Percentiles rank a stretch among this genome's conserved stretches.
Evolutionary conservation across 2,888 invertebrate genomes (phyloP).

Genomic region (Zeuzera pyrina): DNA sequence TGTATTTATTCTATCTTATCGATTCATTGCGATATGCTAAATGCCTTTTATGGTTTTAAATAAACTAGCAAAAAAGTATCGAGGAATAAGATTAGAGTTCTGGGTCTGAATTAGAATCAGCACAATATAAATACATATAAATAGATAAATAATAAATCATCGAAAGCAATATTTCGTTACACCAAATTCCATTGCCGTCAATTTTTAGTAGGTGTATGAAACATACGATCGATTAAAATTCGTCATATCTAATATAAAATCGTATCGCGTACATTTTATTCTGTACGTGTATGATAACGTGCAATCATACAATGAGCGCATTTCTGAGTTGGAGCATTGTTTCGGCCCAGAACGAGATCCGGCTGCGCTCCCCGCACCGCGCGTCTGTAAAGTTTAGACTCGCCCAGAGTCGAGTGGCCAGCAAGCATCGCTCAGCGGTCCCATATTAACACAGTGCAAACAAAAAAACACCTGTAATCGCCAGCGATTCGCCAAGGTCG

Average conservation of each 20-base stretch:
- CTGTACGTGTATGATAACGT: background rate
- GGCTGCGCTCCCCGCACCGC: slow-evolving; percentile 40
- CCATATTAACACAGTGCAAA: slow-evolving; percentile 45
- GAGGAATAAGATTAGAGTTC: too few relatives aligned
- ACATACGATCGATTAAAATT: background rate
- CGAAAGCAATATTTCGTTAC: slow-evolving; percentile 30
- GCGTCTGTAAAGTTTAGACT: slow-evolving; percentile 25
- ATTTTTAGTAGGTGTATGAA: background rate
- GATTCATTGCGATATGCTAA: too few relatives aligned
- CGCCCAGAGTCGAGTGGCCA: slow-evolving; percentile 29
- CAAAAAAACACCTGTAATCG: slow-evolving; percentile 71
- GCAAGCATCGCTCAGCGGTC: slow-evolving; percentile 43
- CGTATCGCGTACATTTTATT: background rate
- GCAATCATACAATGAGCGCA: background rate
- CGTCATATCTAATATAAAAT: background rate
- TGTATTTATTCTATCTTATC: too few relatives aligned
- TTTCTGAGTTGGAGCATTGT: slow-evolving; percentile 16
- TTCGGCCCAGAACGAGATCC: slow-evolving; percentile 48
- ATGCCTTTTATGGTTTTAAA: too few relatives aligned
- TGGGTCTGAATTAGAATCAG: too few relatives aligned
- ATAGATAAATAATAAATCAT: too few relatives aligned
- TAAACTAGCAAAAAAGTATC: too few relatives aligned
- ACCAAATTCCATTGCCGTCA: slow-evolving; percentile 13
- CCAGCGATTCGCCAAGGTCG: slow-evolving; percentile 66
- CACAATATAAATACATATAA: too few relatives aligned